Evolutionary conservation across 2,113 vertebrate genomes (phyloP).

Genomic region (Cygnus atratus): DNA sequence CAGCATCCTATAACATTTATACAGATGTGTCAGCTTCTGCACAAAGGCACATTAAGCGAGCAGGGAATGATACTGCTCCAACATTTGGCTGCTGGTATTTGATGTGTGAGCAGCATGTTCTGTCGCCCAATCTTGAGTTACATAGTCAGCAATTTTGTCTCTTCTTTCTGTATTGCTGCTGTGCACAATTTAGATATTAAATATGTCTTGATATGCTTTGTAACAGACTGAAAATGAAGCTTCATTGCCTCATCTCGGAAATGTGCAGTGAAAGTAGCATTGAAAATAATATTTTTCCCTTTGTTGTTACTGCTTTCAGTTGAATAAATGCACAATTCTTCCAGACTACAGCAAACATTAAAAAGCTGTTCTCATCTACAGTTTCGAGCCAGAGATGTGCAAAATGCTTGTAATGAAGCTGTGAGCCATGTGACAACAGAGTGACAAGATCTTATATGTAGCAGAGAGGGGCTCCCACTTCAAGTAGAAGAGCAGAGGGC

Average conservation of each 20-base stretch:
- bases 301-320: conserved; percentile 71
- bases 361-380: conserved; percentile 79
- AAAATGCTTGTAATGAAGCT: conserved; percentile 50
- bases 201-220: conserved; percentile 75
- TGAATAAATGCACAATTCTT: conserved; percentile 76
- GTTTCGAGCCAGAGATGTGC: conserved; percentile 51
- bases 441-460: background rate
- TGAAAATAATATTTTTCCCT: conserved; percentile 73
- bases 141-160: conserved; percentile 55
- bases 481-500: background rate
- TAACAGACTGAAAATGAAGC: conserved; percentile 78
- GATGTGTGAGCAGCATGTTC: conserved; percentile 36
- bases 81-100: conserved; percentile 58
- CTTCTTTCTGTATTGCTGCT: conserved; percentile 62
- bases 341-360: conserved; percentile 77
- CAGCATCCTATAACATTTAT: conserved; percentile 7
- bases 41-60: background rate
- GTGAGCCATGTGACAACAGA: background rate
- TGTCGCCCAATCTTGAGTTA: conserved; percentile 28
- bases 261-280: conserved; percentile 64
- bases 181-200: conserved; percentile 65
- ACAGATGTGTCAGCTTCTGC: background rate
- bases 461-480: background rate
- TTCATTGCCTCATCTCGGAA: conserved; percentile 70
- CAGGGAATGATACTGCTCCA: conserved; percentile 30